Evolutionary conservation across 2,113 vertebrate genomes (phyloP).

Genomic region (Mormoops blainvillei): DNA sequence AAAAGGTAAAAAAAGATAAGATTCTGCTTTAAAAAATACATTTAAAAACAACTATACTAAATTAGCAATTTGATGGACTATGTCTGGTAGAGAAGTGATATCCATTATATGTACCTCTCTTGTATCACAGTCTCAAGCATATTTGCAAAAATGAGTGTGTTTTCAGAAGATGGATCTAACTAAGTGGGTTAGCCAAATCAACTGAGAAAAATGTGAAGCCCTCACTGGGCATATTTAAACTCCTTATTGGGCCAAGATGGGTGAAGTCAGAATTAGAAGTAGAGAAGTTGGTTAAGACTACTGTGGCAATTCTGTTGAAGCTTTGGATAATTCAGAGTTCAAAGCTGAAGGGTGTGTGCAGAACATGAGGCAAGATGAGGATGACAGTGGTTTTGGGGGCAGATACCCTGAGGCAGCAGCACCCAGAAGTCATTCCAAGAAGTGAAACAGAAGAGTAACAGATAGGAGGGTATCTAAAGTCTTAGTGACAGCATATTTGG

Average conservation of each 20-base stretch:
- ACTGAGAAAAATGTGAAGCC: neutral
- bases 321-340: neutral
- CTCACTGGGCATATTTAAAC: neutral
- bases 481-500: neutral
- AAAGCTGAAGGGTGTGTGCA: neutral
- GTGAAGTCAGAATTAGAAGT: neutral
- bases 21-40: neutral
- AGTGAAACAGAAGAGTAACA: neutral
- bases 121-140: neutral
- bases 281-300: neutral
- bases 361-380: neutral
- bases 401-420: neutral
- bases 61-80: neutral
- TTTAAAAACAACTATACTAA: neutral
- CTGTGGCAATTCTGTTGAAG: neutral
- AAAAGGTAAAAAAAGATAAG: neutral
- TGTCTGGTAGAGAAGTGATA: neutral
- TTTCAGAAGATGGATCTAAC: neutral
- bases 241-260: neutral
- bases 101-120: neutral
- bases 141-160: neutral
- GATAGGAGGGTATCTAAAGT: neutral
- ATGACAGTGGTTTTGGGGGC: too few relatives aligned
- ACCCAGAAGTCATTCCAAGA: neutral
- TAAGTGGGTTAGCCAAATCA: neutral